Conservation (phyloP, 2,888 invertebrate species). For the Exocentrus adspersus region DNA sequence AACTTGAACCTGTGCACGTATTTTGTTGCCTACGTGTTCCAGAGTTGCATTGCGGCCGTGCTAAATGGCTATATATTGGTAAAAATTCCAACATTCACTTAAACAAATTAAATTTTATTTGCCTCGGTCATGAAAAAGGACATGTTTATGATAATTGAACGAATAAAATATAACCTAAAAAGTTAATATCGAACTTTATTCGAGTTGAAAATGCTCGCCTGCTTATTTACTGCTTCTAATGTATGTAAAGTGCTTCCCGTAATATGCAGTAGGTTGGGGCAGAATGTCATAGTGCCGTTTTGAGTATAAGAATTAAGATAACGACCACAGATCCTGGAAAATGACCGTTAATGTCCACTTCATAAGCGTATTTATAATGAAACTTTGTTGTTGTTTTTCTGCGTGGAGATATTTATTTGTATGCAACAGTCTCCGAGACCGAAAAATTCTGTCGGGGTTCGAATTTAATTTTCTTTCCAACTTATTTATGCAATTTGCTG, state of each 20-base stretch:
- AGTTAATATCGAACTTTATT: conserved; percentile 61
- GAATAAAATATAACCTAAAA: conserved; percentile 61
- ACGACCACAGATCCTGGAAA: conserved; percentile 36
- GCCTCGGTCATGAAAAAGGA: conserved; percentile 55
- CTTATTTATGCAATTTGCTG: conserved; percentile 15
- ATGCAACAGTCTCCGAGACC: background rate
- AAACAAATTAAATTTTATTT: conserved; percentile 62
- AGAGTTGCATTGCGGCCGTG: conserved; percentile 1
- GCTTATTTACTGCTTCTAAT: conserved; percentile 61
- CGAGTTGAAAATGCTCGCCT: conserved; percentile 52
- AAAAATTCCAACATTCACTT: conserved; percentile 56
- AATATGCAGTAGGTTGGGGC: conserved; percentile 44
- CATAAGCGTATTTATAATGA: conserved; percentile 28
- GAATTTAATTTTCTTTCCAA: conserved; percentile 13
- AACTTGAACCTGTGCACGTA: conserved; percentile 6
- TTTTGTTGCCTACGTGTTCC: conserved; percentile 3
- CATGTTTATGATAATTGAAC: conserved; percentile 64
- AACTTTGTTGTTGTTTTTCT: conserved; percentile 20
- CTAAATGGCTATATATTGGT: conserved; percentile 33
- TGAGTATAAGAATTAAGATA: conserved; percentile 43
- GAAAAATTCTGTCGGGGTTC: background rate
- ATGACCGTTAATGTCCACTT: conserved; percentile 34
- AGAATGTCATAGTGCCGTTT: conserved; percentile 39
- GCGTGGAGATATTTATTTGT: background rate
- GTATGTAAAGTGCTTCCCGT: conserved; percentile 60